Conservation (phyloP, 1,140 invertebrate genomes). For the Heliconius nattereri region DNA sequence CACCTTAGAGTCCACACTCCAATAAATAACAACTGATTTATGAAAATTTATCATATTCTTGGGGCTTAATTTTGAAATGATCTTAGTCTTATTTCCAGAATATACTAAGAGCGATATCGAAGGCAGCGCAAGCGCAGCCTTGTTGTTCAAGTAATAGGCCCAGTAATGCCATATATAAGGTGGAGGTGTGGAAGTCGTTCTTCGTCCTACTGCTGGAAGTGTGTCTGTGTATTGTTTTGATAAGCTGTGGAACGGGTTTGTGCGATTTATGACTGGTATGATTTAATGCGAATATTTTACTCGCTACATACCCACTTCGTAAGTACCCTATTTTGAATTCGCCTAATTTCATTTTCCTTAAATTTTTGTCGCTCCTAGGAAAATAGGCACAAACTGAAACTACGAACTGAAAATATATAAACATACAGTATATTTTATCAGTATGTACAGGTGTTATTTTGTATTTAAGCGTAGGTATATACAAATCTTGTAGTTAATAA, state of each 20-base stretch:
- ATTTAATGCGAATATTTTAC: conserved; percentile 82
- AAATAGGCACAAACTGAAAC: too few relatives aligned
- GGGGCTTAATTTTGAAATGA: conserved; percentile 80
- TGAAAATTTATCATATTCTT: conserved; percentile 80
- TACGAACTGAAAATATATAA: too few relatives aligned
- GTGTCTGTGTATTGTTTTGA: conserved; percentile 82
- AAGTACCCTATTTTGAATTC: conserved; percentile 73
- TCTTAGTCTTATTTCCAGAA: conserved; percentile 52
- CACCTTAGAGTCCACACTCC: conserved; percentile 79
- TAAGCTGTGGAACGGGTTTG: conserved; percentile 81
- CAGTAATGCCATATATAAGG: conserved; percentile 43
- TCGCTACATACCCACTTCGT: conserved; percentile 66
- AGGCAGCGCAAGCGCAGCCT: conserved; percentile 59
- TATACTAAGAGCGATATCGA: conserved; percentile 45
- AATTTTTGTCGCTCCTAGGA: not conserved
- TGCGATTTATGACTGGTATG: conserved; percentile 79
- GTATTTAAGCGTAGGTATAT: not conserved
- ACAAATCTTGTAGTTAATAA: conserved; percentile 13
- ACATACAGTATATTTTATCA: not conserved
- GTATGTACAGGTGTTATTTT: not conserved
- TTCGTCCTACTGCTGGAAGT: conserved; percentile 65
- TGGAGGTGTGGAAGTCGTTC: conserved; percentile 62
- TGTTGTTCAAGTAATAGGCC: conserved; percentile 54
- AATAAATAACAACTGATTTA: conserved; percentile 80
- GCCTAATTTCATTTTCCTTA: conserved; percentile 24